phyloP scores from a whole-genome alignment of 2,113 vertebrate species.

The Ciconia maguari region DNA sequence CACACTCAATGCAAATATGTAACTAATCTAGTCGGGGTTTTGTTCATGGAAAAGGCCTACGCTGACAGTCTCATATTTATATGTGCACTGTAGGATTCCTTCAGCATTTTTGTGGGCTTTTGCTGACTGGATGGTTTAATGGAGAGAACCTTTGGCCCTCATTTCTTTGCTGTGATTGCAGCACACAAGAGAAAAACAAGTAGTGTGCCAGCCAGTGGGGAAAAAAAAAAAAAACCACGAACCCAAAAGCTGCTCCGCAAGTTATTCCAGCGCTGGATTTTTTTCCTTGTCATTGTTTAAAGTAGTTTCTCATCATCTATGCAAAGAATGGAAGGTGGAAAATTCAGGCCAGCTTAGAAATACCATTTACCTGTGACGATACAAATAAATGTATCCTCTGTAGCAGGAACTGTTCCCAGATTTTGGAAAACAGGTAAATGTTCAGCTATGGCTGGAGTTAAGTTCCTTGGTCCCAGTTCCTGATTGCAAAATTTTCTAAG shows the following conservation, averaged over 20 bases:
- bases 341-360: not conserved
- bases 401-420: not conserved
- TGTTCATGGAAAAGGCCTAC: accelerated
- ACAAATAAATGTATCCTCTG: not conserved
- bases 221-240: not conserved
- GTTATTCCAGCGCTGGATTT: not conserved
- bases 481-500: not conserved
- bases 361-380: not conserved
- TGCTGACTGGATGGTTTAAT: not conserved
- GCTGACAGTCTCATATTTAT: too few relatives aligned
- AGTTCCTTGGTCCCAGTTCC: not conserved
- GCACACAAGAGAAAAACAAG: not conserved
- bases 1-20: not conserved
- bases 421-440: not conserved
- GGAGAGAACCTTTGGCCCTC: not conserved
- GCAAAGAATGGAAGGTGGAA: not conserved
- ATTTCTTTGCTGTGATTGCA: not conserved
- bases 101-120: not conserved
- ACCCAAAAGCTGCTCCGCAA: not conserved
- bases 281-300: not conserved
- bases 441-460: not conserved
- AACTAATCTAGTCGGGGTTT: too few relatives aligned
- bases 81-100: not conserved
- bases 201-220: not conserved
- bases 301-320: not conserved